Evolutionary conservation across 1,140 invertebrate species (phyloP).

Genomic region (Ptiloglossa arizonensis): DNA sequence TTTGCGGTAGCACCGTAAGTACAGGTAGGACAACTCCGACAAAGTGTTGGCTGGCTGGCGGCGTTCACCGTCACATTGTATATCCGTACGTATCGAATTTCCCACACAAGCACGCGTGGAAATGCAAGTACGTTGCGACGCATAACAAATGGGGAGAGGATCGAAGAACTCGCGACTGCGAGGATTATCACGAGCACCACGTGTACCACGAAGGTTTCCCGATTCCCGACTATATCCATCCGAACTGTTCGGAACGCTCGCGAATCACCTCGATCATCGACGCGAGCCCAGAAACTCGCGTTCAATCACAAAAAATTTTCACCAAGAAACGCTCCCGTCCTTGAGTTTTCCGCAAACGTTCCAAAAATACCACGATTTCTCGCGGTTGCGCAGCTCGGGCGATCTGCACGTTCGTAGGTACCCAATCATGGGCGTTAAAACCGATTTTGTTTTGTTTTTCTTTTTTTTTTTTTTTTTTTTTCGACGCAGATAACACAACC

Average conservation of each 20-base stretch:
- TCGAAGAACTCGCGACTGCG: background rate
- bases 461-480: too few species aligned
- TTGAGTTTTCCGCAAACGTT: too few species aligned
- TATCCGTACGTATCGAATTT: slow-evolving; percentile 9
- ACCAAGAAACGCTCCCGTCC: too few species aligned
- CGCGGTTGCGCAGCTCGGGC: too few species aligned
- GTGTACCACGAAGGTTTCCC: background rate
- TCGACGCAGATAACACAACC: too few species aligned
- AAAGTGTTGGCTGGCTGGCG: background rate
- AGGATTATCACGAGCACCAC: background rate
- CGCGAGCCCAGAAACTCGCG: too few species aligned
- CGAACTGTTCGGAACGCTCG: background rate
- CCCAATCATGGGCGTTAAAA: too few species aligned
- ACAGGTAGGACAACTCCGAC: slow-evolving; percentile 11
- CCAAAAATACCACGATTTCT: too few species aligned
- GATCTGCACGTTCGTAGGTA: too few species aligned
- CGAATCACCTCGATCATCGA: background rate
- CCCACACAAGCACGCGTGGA: slow-evolving; percentile 1
- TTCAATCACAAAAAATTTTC: too few species aligned
- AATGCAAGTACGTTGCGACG: slow-evolving; percentile 7
- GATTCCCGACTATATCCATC: background rate
- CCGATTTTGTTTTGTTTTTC: too few species aligned
- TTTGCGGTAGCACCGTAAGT: background rate
- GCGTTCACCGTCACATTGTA: background rate
- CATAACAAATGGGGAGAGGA: background rate